Evolutionary conservation across 2,113 vertebrate genomes (phyloP), one percentile per base, ranked within the genome.

Genomic region (Martes martes): DNA sequence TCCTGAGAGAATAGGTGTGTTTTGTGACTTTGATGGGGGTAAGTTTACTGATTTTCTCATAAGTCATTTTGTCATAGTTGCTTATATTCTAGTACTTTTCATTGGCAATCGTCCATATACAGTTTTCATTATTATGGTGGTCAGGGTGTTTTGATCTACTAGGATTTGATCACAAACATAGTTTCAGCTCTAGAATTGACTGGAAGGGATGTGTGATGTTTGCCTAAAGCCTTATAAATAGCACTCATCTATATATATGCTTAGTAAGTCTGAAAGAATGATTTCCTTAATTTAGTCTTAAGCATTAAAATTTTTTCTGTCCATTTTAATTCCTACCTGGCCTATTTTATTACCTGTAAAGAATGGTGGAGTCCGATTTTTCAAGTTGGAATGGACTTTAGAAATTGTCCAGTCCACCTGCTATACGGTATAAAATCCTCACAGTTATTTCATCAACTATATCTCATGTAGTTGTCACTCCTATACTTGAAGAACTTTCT

Each of bases 21-120:
- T 99, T 99, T 99, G 99, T 33, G 98, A 99, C 98, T 99, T 99
- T 11, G 99, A 99, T 97, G 99, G 99, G 95, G 99, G 99, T 99
- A 99, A 98, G 87, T 97, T 52, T 86, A 33, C 36, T 76, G 76
- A 81, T 65, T 91, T 97, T 96, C 28, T 92, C 24, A 4, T 47
- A 63, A 61, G n/a, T 82, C n/a, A 57, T 94, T 84, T 94, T 16
- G 33, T 71, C 57, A 74, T 92, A 47, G 1, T 91, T 84, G 47
- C 42, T 92, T 95, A 7, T 67, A 55, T 92, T 93, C 84, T 26
- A 94, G 11, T 74, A 80, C 45, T 82, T 82, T 73, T 84, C n/a
- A 21, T 31, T 84, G 59, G 14, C 96, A 97, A 63, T 89, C 23
- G 11, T 89, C 14, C 82, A 0, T 74, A 59, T 3, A 79, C n/a